Evolutionary conservation across 2,797 vertebrate species (phyloP).

Genomic region (Argyrosomus regius): DNA sequence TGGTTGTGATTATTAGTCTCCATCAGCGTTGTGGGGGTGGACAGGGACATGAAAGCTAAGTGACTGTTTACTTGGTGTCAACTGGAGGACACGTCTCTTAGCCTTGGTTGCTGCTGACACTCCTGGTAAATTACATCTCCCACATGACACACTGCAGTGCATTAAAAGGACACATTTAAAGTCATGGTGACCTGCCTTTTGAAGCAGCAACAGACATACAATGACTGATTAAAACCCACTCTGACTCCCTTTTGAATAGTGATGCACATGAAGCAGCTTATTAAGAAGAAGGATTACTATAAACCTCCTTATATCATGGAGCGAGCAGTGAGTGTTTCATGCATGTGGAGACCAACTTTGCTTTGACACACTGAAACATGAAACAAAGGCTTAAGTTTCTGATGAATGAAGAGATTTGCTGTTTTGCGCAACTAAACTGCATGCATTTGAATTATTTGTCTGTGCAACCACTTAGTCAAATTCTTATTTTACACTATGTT

Average conservation of each 20-base stretch:
- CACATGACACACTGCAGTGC: constrained; percentile 28
- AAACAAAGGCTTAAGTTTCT: constrained; percentile 25
- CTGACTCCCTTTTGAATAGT: constrained; percentile 43
- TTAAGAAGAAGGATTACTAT: constrained; percentile 71
- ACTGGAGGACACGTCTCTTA: constrained; percentile 57
- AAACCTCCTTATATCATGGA: constrained; percentile 54
- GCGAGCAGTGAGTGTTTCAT: constrained; percentile 16
- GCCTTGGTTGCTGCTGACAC: constrained; percentile 54
- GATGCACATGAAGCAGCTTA: constrained; percentile 55
- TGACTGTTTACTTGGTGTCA: constrained; percentile 73
- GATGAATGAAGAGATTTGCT: constrained; percentile 37
- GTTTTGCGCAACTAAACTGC: constrained; percentile 10
- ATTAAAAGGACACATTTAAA: constrained; percentile 50
- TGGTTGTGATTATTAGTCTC: constrained; percentile 72
- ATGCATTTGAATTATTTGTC: constrained; percentile 23
- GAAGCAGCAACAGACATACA: constrained; percentile 29
- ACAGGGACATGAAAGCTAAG: constrained; percentile 69
- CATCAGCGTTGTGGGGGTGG: constrained; percentile 63
- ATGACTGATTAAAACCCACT: constrained; percentile 61
- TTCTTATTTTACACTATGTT: neutral
- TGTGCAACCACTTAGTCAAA: no score
- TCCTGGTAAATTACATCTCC: constrained; percentile 59
- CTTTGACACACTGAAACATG: constrained; percentile 43
- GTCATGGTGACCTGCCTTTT: constrained; percentile 30
- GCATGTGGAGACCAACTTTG: constrained; percentile 33